These are phyloP conservation scores for Sericinus montela DNA, from an alignment of 2,888 invertebrate genomes.

Conservation along the genomic window DNA sequence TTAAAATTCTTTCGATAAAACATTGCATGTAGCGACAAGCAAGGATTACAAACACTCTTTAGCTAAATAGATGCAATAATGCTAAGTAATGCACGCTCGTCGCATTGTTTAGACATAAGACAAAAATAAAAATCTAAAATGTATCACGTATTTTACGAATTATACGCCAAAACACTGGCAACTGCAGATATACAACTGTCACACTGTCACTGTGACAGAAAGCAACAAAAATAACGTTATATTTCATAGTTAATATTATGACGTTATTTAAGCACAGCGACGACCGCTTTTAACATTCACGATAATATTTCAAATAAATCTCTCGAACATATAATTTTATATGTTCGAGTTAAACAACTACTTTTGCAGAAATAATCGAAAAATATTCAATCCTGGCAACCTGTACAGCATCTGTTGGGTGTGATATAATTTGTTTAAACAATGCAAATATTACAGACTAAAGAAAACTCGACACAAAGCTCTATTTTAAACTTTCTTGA, in stretches of 20 bases:
- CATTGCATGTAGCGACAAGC: neutral
- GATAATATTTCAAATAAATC: constrained; percentile 1
- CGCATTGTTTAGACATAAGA: neutral
- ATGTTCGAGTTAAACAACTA: constrained; percentile 8
- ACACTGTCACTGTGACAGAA: too few relatives aligned
- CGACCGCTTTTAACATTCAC: neutral
- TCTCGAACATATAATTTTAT: neutral
- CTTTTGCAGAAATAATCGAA: constrained; percentile 1
- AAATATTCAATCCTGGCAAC: constrained; percentile 4
- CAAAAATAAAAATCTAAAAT: neutral
- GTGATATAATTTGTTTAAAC: neutral
- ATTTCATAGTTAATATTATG: too few relatives aligned
- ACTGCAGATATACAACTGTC: too few relatives aligned
- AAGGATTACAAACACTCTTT: neutral
- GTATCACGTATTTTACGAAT: neutral
- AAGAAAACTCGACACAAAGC: constrained; percentile 1
- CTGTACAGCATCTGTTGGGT: constrained; percentile 11
- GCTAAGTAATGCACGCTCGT: neutral
- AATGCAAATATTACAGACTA: neutral
- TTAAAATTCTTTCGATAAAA: constrained; percentile 4
- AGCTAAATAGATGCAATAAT: neutral
- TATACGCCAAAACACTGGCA: neutral
- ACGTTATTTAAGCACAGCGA: neutral
- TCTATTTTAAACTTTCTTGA: neutral
- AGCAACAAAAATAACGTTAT: too few relatives aligned